Evolutionary conservation across 2,113 vertebrate species (phyloP), one percentile per base, ranked within the genome.

Genomic region (Steatornis caripensis): DNA sequence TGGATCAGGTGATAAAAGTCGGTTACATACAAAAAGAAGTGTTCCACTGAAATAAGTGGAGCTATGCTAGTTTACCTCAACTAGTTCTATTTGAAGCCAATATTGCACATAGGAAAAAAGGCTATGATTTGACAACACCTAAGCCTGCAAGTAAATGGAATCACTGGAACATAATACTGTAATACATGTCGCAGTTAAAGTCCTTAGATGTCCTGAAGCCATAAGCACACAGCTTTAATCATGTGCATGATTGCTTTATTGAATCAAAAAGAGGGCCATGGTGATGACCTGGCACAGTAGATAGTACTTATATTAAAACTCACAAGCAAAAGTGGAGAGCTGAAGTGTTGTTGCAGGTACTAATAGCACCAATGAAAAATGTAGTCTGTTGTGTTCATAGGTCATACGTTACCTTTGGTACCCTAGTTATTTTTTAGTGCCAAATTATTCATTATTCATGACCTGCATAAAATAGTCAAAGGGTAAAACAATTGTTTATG

Each of bases 401-500:
- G 37, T 62, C 80, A 95, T 71, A 68, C 18, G 19, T 81, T 94
- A 79, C 20, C 34, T 93, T 93, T 95, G 53, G 14, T 5, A 9
- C 15, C 24, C 64, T 86, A 95, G 91, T 89, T 96, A 96, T 79
- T 90, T 95, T 94, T 89, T 49, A 95, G 51, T 84, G 57, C 20
- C 27, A 41, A 48, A 88, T 92, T 91, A 89, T 77, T 96, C n/a
- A 80, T 95, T 93, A 92, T 88, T 90, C 72, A 60, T 82, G 61
- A 69, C 27, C 30, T 51, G 20, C 37, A 87, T 89, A 95, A 97
- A 96, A 82, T 36, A 92, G 45, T 55, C 32, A 93, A 49, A 64
- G 12, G 26, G 32, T 9, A 86, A 77, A 95, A 57, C 18, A 70
- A 45, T 77, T 89, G 45, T 91, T 96, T 95, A 27, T 80, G 75